A percentile compares a stretch with the other conserved stretches of the same genome.
Evolutionary conservation across 2,888 invertebrate species (phyloP).

Genomic region (Ariolimax columbianus): DNA sequence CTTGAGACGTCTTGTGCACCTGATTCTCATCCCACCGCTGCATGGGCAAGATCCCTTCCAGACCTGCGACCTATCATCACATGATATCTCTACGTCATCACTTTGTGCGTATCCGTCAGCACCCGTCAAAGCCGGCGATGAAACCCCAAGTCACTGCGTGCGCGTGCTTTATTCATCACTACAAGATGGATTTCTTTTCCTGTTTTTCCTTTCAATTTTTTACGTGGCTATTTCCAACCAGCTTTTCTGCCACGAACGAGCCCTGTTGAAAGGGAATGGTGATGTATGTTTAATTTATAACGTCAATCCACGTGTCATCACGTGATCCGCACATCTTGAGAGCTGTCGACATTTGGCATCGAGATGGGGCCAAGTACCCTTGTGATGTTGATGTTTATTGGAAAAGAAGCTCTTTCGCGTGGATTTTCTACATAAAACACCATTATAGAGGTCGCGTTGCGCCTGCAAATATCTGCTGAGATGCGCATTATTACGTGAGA

Average conservation of each 20-base stretch:
- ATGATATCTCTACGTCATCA: constrained; percentile 49
- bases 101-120: constrained; percentile 50
- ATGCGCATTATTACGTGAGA: constrained; percentile 8
- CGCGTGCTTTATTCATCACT: constrained; percentile 42
- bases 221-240: constrained; percentile 19
- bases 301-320: constrained; percentile 33
- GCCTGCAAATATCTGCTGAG: constrained; percentile 20
- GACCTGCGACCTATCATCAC: constrained; percentile 32
- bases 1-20: constrained; percentile 18
- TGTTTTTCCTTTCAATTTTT: background rate
- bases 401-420: constrained; percentile 14
- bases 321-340: constrained; percentile 11
- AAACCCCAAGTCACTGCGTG: constrained; percentile 42
- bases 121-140: constrained; percentile 41
- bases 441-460: constrained; percentile 20
- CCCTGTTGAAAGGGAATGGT: constrained; percentile 24
- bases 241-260: background rate
- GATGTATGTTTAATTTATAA: constrained; percentile 48
- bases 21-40: constrained; percentile 1
- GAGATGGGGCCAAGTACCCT: constrained; percentile 1
- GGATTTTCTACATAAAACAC: constrained; percentile 23
- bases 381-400: constrained; percentile 37
- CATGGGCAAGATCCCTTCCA: constrained; percentile 23
- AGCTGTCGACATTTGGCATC: constrained; percentile 38
- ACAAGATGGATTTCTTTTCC: background rate